Percentiles rank a stretch among this genome's conserved stretches.
These are phyloP conservation scores for Elegia similella DNA, from an alignment of 2,888 invertebrate species.

Conservation along the genomic window DNA sequence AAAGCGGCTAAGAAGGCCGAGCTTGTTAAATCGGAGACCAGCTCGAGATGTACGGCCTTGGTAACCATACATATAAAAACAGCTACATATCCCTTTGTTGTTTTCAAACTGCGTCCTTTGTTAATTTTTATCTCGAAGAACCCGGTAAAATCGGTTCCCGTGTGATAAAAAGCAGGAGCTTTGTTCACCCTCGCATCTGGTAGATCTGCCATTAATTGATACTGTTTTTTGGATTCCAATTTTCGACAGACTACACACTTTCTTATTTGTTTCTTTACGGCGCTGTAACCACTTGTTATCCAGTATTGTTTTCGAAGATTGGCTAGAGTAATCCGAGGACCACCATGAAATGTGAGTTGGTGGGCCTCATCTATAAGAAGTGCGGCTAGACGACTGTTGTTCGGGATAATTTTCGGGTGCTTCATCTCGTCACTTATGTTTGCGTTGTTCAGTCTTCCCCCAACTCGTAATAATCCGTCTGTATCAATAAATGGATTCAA, in stretches of 20 bases:
- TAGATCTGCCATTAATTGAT: not conserved
- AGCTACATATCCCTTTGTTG: constrained; percentile 7
- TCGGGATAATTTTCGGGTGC: not conserved
- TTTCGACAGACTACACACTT: not conserved
- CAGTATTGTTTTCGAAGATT: not conserved
- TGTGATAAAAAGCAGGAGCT: not conserved
- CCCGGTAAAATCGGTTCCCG: not conserved
- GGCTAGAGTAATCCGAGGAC: not conserved
- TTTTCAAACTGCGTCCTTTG: not conserved
- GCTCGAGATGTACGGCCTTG: constrained; percentile 10
- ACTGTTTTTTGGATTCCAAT: not conserved
- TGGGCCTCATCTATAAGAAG: not conserved
- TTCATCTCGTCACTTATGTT: not conserved
- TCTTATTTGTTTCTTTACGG: not conserved
- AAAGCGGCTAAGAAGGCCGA: constrained; percentile 1
- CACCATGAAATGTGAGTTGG: not conserved
- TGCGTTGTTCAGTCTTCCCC: not conserved
- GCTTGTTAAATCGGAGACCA: not conserved
- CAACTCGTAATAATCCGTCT: not conserved
- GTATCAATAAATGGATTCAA: not conserved
- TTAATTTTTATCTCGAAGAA: not conserved
- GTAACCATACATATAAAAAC: constrained; percentile 7
- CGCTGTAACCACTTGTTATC: not conserved
- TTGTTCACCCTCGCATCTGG: not conserved
- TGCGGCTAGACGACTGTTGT: not conserved